Evolutionary conservation across 1,140 invertebrate genomes (phyloP).

Genomic region (Zeugodacus cucurbitae): DNA sequence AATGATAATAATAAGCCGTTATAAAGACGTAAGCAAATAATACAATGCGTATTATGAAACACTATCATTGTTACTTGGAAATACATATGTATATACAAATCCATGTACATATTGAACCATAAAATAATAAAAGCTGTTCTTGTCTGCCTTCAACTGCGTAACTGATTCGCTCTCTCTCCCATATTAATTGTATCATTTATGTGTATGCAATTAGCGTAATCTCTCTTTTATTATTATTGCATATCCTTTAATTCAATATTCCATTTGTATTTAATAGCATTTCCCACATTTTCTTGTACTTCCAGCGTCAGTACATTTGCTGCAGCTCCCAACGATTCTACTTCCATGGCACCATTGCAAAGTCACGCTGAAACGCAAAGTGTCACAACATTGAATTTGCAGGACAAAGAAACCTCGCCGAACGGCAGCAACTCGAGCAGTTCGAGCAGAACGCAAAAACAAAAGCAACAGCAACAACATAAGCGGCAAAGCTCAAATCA

Average conservation of each 20-base stretch:
- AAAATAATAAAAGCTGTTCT: not conserved
- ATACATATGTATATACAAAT: not conserved
- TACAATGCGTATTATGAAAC: not conserved
- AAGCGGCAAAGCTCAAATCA: constrained; percentile 31
- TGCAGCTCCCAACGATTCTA: constrained; percentile 41
- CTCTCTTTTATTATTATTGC: not conserved
- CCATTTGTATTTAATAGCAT: not conserved
- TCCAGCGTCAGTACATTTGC: constrained; percentile 44
- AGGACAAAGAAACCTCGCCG: constrained; percentile 31
- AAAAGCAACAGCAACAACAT: constrained; percentile 23
- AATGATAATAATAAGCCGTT: not conserved
- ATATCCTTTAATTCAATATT: not conserved
- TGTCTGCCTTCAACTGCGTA: not conserved
- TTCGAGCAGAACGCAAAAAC: not conserved
- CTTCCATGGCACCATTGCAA: constrained; percentile 45
- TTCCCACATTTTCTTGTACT: not conserved
- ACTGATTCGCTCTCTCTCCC: not conserved
- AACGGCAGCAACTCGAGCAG: not conserved
- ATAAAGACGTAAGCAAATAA: not conserved
- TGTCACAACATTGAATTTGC: constrained; percentile 41
- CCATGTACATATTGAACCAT: not conserved
- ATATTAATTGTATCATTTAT: no score
- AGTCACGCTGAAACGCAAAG: constrained; percentile 43
- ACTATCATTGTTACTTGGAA: not conserved
- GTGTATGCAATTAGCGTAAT: not conserved